A percentile compares a stretch with the other conserved stretches of the same genome.
phyloP scores from a whole-genome alignment of 2,113 vertebrate species.

The Eidolon helvum region DNA sequence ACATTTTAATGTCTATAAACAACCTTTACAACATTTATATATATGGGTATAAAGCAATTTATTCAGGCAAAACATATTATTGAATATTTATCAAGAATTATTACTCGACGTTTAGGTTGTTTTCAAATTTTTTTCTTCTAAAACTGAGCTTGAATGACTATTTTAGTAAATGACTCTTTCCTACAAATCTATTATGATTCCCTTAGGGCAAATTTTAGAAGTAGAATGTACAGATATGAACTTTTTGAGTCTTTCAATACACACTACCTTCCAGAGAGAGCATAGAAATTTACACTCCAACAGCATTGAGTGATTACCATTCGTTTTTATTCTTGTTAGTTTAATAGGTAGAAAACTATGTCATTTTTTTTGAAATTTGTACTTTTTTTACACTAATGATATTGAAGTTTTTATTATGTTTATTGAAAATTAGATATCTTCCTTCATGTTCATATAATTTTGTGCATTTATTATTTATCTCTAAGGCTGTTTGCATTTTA shows the following conservation, averaged over 20 bases:
- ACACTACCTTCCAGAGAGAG: neutral
- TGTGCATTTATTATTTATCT: neutral
- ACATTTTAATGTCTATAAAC: neutral
- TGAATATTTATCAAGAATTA: neutral
- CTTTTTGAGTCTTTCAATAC: neutral
- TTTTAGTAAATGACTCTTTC: conserved; percentile 7
- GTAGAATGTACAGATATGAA: neutral
- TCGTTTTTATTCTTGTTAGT: neutral
- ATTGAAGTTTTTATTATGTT: neutral
- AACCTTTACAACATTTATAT: neutral
- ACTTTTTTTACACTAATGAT: neutral
- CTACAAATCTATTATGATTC: neutral
- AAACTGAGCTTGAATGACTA: neutral
- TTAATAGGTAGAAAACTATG: neutral
- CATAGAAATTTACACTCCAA: neutral
- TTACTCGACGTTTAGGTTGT: neutral
- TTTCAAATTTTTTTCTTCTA: neutral
- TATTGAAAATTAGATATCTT: neutral
- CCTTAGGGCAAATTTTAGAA: neutral
- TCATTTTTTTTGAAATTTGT: neutral
- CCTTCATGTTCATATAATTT: neutral
- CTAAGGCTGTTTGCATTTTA: neutral
- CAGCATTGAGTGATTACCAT: neutral
- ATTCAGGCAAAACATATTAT: neutral
- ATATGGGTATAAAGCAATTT: neutral